Percentiles rank a stretch among this genome's conserved stretches.
Evolutionary conservation across 2,797 vertebrate species (phyloP).

Genomic region (Spizella passerina): DNA sequence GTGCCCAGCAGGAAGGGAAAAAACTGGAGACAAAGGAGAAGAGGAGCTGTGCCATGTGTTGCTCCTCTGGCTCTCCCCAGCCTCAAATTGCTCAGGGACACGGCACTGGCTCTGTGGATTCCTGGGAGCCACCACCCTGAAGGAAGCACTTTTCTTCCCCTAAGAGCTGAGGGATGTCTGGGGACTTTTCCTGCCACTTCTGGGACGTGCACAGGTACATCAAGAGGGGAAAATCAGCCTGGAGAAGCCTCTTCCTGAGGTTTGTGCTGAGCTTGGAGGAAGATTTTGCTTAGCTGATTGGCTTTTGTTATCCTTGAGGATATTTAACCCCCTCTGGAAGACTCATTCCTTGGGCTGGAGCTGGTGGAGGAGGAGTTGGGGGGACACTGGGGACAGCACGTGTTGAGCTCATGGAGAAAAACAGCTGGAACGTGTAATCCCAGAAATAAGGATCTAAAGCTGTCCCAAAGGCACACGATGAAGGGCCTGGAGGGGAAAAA

Average conservation of each 20-base stretch:
- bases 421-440: neutral
- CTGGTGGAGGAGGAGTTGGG: neutral
- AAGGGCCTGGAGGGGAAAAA: neutral
- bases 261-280: conserved; percentile 42
- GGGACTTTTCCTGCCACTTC: neutral
- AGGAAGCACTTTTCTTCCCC: neutral
- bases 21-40: neutral
- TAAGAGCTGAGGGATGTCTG: neutral
- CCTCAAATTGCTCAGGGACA: neutral
- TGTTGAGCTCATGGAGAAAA: neutral
- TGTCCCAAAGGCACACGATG: rapidly evolving
- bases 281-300: neutral
- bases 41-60: neutral
- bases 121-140: neutral
- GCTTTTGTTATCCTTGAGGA: neutral
- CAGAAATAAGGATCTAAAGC: neutral
- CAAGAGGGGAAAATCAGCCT: neutral
- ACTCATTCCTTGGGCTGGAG: neutral
- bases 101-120: neutral
- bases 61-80: neutral
- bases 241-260: neutral
- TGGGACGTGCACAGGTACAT: neutral
- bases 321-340: neutral
- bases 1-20: neutral
- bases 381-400: rapidly evolving